phyloP scores from a whole-genome alignment of 2,888 invertebrate species.

The Trachelus stipa region DNA sequence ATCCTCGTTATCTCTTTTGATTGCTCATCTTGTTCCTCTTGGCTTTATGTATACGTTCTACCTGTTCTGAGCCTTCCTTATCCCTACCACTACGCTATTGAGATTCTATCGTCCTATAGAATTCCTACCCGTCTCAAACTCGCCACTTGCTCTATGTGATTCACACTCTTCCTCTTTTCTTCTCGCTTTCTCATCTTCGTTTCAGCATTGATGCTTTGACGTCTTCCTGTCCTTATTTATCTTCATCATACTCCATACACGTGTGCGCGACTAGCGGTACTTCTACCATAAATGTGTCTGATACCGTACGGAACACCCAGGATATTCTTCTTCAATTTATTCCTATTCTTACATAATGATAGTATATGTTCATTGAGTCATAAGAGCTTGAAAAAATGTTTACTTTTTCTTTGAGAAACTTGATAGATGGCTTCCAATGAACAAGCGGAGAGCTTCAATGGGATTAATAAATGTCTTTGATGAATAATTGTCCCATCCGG shows the following conservation, averaged over 20 bases:
- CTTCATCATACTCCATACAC: conserved; percentile 20
- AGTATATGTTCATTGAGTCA: conserved; percentile 16
- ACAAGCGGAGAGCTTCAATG: too few relatives aligned
- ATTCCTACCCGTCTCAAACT: not conserved
- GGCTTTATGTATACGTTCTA: conserved; percentile 8
- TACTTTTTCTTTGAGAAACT: not conserved
- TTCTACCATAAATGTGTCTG: conserved; percentile 57
- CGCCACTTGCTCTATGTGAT: not conserved
- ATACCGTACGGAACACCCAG: conserved; percentile 51
- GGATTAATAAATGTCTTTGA: too few relatives aligned
- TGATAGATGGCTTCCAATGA: too few relatives aligned
- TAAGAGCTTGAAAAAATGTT: not conserved
- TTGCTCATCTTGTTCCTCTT: conserved; percentile 1
- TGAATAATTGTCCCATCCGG: too few relatives aligned
- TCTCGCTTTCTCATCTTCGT: conserved; percentile 15
- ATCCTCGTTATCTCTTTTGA: conserved; percentile 27
- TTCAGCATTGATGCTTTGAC: not conserved
- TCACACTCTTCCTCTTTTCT: conserved; percentile 9
- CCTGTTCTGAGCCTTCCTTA: conserved; percentile 10
- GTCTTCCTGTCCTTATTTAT: not conserved
- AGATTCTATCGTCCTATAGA: not conserved
- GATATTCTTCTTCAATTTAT: conserved; percentile 42
- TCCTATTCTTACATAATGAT: conserved; percentile 36
- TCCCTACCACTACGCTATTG: not conserved
- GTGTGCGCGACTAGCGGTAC: conserved; percentile 60